Percentiles rank a stretch among this genome's conserved stretches.
phyloP scores from a whole-genome alignment of 30 jellyfish, hydroid and myxozoan species.

The Rhopilema esculentum region DNA sequence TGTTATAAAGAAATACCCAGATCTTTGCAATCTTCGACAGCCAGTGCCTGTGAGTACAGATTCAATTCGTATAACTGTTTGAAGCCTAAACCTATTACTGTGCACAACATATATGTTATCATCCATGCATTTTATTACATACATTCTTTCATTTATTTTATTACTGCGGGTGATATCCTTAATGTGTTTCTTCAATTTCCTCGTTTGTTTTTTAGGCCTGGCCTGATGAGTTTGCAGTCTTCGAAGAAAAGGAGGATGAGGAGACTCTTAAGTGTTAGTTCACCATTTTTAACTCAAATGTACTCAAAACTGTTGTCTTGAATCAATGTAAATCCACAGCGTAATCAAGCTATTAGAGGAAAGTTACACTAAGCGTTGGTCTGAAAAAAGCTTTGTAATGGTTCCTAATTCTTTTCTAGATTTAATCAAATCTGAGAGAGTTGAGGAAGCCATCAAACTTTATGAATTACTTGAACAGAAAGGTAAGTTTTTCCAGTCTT shows the following conservation, averaged over 20 bases:
- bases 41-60: slow-evolving; percentile 89
- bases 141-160: no score
- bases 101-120: no score
- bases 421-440: slow-evolving; percentile 43
- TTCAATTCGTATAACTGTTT: not conserved
- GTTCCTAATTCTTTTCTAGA: not conserved
- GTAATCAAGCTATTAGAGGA: no score
- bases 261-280: slow-evolving; percentile 43
- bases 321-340: no score
- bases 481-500: slow-evolving; percentile 31
- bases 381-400: not conserved
- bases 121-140: not conserved
- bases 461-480: slow-evolving; percentile 37
- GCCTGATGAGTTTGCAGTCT: slow-evolving; percentile 59
- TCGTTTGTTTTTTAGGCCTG: slow-evolving; percentile 45
- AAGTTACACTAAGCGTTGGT: no score
- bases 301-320: no score
- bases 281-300: not conserved
- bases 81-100: no score
- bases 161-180: not conserved
- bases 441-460: slow-evolving; percentile 50
- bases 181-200: not conserved
- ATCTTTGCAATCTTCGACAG: slow-evolving; percentile 76
- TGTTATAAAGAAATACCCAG: slow-evolving; percentile 84
- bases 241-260: slow-evolving; percentile 63